phyloP scores from a whole-genome alignment of 2,888 invertebrate species.

The Thera britannica region DNA sequence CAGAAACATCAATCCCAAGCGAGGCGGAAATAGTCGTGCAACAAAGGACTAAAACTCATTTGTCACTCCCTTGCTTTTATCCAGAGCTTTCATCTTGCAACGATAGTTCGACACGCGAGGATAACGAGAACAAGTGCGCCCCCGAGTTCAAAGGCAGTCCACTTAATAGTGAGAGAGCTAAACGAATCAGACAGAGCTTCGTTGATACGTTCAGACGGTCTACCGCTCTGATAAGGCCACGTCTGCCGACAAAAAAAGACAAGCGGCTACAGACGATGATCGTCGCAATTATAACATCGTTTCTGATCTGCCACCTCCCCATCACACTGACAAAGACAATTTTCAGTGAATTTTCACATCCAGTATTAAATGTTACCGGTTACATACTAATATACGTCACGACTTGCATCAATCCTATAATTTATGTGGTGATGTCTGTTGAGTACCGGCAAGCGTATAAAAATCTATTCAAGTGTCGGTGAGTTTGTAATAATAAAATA shows the following conservation, averaged over 20 bases:
- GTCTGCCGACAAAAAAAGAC: slow-evolving; percentile 90
- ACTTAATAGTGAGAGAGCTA: slow-evolving; percentile 51
- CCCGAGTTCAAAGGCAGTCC: slow-evolving; percentile 52
- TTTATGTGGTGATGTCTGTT: slow-evolving; percentile 97
- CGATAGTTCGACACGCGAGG: slow-evolving; percentile 56
- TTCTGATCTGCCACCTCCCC: slow-evolving; percentile 95
- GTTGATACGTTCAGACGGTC: slow-evolving; percentile 65
- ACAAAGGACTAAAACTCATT: slow-evolving; percentile 29
- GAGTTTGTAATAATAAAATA: not conserved
- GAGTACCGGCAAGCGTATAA: slow-evolving; percentile 95
- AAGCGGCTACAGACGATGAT: slow-evolving; percentile 93
- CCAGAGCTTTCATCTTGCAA: slow-evolving; percentile 60
- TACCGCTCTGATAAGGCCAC: slow-evolving; percentile 75
- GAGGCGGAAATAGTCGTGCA: slow-evolving; percentile 35
- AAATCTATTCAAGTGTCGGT: slow-evolving; percentile 86
- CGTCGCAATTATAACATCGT: slow-evolving; percentile 94
- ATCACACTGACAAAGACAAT: slow-evolving; percentile 94
- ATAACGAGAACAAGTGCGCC: slow-evolving; percentile 61
- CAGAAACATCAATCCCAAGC: slow-evolving; percentile 44
- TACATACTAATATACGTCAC: slow-evolving; percentile 94
- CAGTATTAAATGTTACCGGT: slow-evolving; percentile 90
- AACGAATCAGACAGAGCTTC: slow-evolving; percentile 57
- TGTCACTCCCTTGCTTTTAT: slow-evolving; percentile 47
- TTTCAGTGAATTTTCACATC: slow-evolving; percentile 86
- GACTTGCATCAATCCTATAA: slow-evolving; percentile 95